Base-by-base conservation (phyloP, 1,140 invertebrate genomes). In the Pectinophora gossypiella region DNA sequence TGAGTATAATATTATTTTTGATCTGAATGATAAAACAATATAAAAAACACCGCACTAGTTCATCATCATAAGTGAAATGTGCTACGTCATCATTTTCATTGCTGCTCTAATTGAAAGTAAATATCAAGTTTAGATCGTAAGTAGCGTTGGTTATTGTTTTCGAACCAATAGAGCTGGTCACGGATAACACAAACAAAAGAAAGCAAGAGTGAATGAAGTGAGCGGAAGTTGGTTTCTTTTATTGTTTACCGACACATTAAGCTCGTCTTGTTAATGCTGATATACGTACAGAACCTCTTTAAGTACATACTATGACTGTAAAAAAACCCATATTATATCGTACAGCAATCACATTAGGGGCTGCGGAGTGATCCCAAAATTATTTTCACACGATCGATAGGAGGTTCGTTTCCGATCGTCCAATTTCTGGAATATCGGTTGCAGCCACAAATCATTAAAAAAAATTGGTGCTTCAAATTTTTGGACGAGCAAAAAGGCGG, bases 371-470 rank as follows among this genome's bases (percentile, higher is more conserved):
- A 60, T 50, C 48, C 51, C 46, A 48, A 72, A 59, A 74, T 76
- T 66, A 74, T 76, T 72, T 82, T 85, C 82, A 82, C 82, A 83
- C 79, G 82, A 76, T 76, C 76, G 64, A 72, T 66, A 51, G 59
- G 56, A 61, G 52, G 69, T 74, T 67, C 49, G 64, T 81, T 79
- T 76, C 63, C 74, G 76, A 83, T 83, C 72, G 54, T 72, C 81
- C 80, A 83, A 85, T 86, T 85, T 80, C 50, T 59, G 52, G 54
- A 66, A 64, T 85, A 84, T 86, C 80, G 76, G 70, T 80, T 80
- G 79, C 71, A 69, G 69, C 79, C 59, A 78, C 76, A 77, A 82
- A 86, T 82, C 79, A 83, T 80, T 78, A 80, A 82, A 81, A 81
- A 79, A 86, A 82, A 64, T 77, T 68, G 74, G 75, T 2, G 56